phyloP scores from a whole-genome alignment of 1,140 invertebrate species.

The Cydia pomonella region DNA sequence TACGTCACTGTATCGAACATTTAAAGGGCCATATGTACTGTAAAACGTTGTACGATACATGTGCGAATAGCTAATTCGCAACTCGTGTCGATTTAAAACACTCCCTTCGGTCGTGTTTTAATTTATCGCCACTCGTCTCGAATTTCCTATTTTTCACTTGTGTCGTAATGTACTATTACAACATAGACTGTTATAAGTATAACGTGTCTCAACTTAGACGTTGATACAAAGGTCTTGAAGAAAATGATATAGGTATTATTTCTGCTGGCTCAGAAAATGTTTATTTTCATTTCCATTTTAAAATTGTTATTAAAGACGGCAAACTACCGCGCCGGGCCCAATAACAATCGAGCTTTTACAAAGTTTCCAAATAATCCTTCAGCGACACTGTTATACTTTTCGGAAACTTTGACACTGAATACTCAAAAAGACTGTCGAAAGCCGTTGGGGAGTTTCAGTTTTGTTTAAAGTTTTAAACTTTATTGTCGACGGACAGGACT shows the following conservation, averaged over 20 bases:
- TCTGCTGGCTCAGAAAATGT: not conserved
- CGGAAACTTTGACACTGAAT: not conserved
- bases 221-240: too few species aligned
- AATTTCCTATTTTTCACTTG: too few species aligned
- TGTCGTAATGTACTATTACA: too few species aligned
- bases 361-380: constrained; percentile 9
- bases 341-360: not conserved
- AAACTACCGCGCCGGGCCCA: not conserved
- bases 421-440: not conserved
- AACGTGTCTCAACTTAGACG: too few species aligned
- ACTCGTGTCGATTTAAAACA: too few species aligned
- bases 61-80: too few species aligned
- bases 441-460: not conserved
- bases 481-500: not conserved
- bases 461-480: not conserved
- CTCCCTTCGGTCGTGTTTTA: too few species aligned
- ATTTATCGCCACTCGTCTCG: too few species aligned
- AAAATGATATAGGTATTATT: not conserved
- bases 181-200: too few species aligned
- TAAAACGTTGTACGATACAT: too few species aligned
- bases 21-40: too few species aligned
- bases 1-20: too few species aligned
- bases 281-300: not conserved
- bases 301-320: not conserved
- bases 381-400: not conserved